Conservation (phyloP, 2,888 invertebrate genomes). For the Polymixis flavicincta region DNA sequence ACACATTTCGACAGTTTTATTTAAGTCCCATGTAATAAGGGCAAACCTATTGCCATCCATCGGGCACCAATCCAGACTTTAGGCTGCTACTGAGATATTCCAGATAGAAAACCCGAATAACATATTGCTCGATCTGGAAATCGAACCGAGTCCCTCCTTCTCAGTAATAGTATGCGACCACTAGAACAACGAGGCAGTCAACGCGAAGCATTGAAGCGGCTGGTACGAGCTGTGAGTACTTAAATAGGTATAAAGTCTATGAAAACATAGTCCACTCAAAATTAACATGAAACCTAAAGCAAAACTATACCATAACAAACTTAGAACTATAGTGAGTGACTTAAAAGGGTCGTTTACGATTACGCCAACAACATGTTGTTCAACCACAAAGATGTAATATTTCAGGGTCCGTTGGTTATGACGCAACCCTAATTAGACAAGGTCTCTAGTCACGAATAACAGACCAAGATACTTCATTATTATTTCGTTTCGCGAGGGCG, state of each 20-base stretch:
- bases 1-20: too few species aligned
- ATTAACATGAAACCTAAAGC: conserved; percentile 41
- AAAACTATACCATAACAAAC: conserved; percentile 36
- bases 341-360: conserved; percentile 55
- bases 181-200: too few species aligned
- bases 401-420: conserved; percentile 56
- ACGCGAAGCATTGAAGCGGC: too few species aligned
- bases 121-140: too few species aligned
- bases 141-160: too few species aligned
- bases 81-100: too few species aligned
- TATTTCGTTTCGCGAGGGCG: conserved; percentile 66
- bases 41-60: too few species aligned
- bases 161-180: too few species aligned
- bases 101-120: too few species aligned
- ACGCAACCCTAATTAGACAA: conserved; percentile 64
- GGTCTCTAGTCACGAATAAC: conserved; percentile 58
- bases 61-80: too few species aligned
- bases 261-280: conserved; percentile 10
- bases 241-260: conserved; percentile 9
- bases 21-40: too few species aligned
- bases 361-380: conserved; percentile 47
- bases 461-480: conserved; percentile 65
- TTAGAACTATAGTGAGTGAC: conserved; percentile 33
- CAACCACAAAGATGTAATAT: conserved; percentile 57
- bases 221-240: background rate